A percentile compares a stretch with the other conserved stretches of the same genome.
Evolutionary conservation across 2,797 vertebrate genomes (phyloP).

Genomic region (Premnoplex brunnescens): DNA sequence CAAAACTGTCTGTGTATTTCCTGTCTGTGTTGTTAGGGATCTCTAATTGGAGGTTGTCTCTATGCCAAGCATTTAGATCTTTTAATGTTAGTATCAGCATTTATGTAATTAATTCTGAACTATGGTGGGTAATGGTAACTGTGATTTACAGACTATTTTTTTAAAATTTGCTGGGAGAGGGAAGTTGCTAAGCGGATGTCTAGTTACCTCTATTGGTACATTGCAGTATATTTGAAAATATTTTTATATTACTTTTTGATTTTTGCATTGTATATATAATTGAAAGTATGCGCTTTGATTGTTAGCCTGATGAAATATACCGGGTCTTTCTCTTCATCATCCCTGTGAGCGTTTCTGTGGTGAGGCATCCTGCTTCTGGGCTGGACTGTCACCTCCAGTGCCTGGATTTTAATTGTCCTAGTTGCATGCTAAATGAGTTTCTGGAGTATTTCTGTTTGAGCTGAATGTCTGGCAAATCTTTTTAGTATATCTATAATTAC

Average conservation of each 20-base stretch:
- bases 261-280: neutral
- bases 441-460: neutral
- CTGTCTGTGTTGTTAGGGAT: neutral
- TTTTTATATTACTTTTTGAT: neutral
- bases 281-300: neutral
- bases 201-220: neutral
- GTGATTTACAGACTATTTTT: neutral
- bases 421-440: neutral
- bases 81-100: neutral
- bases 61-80: neutral
- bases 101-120: neutral
- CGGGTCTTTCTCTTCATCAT: neutral
- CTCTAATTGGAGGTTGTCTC: conserved; percentile 2
- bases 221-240: neutral
- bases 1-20: conserved; percentile 5
- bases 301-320: neutral
- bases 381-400: neutral
- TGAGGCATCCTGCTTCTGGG: neutral
- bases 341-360: neutral
- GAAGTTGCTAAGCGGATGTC: neutral
- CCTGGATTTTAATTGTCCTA: neutral
- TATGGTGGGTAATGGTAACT: neutral
- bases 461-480: neutral
- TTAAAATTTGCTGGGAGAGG: neutral
- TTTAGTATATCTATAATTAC: neutral